Evolutionary conservation across 2,888 invertebrate species (phyloP), one percentile per base, ranked within the genome.

Genomic region (Cabera pusaria): DNA sequence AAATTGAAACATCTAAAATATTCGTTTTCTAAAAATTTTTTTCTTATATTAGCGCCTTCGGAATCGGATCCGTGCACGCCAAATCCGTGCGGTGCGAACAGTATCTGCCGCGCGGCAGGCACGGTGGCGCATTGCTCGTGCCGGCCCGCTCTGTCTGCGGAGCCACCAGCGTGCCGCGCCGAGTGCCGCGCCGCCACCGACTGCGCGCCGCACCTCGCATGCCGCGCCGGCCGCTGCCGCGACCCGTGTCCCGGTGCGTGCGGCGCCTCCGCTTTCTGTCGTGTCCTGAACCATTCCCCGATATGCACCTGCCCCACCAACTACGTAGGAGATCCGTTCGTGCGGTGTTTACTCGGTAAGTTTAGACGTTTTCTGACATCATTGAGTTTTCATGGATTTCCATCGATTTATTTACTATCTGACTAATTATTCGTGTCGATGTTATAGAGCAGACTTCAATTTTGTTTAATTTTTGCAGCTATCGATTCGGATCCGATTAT

Each of bases 211-310:
- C 90, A 92, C 34, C 90, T 90, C 37, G 92, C 93, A 6, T 94
- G 94, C 64, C 90, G 93, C 8, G 89, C 90, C 52, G 90, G 90
- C 44, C 92, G 92, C 56, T 94, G 94, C 61, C 87, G 88, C 40
- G 92, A 94, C 64, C 94, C 94, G 16, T 94, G 96, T 58, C 92
- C 93, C 6, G 95, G 95, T 27, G 91, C 93, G 27, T 96, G 96
- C 62, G 96, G 96, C 7, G 86, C 91, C 26, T 93, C 92, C 65
- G 94, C 95, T 1, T 75, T 91, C 48, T 96, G 96, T 59, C 91
- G 92, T 58, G 93, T 94, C 6, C 91, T 93, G 10, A 91, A 93
- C 50, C 96, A 96, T 63, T 90, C 93, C 24, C 94, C 96, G n/a
- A 92, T 93, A 49, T 97, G 97, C 72, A 90, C 91, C 11, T 96